Base-by-base conservation (phyloP, 2,797 vertebrate genomes). In the Hyperoplus immaculatus region DNA sequence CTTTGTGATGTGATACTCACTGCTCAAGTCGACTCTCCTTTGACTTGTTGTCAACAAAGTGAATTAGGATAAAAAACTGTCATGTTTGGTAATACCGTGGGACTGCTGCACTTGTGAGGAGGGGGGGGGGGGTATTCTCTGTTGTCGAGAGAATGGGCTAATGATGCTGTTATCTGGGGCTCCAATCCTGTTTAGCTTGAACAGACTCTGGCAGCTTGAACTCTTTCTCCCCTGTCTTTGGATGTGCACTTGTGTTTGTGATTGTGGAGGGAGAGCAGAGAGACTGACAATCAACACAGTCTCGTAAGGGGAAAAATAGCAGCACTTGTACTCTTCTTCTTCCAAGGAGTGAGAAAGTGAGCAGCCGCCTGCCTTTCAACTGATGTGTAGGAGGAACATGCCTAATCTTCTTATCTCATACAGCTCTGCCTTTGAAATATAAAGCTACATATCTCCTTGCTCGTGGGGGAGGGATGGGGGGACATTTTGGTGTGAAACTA, bases 151-250 rank as follows among this genome's bases (percentile, higher is more conserved):
- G 59, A 78, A 68, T 56, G 43, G 29, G 0, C 78, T 92, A 90
- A 93, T 91, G 86, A 91, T 77, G 83, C 64, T 82, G 88, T 89
- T 92, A 90, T 93, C 84, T 87, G 69, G 56, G 41, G 72, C 84
- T 87, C 7, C 38, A 65, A 86, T 88, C 75, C 82, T 89, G 91
- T 90, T 93, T 89, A 91, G 79, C 65, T 81, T 83, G 86, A 71
- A 77, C 79, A 71, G 83, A 61, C 71, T 55, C 59, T 81, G 75
- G 79, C 88, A 83, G 86, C 54, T 55, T 72, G 71, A 83, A 54
- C 77, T 85, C 67, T 60, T 29, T 85, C 75, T 85, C 60, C 46
- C 15, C 58, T 77, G 86, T 85, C 83, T 78, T 71, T 53, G 38
- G 7, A 38, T 73, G 62, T 70, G 50, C 18, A 45, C 64, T 70